Evolutionary conservation across 2,797 vertebrate species (phyloP), one percentile per base, ranked within the genome.

Genomic region (Sandelia bainsii): DNA sequence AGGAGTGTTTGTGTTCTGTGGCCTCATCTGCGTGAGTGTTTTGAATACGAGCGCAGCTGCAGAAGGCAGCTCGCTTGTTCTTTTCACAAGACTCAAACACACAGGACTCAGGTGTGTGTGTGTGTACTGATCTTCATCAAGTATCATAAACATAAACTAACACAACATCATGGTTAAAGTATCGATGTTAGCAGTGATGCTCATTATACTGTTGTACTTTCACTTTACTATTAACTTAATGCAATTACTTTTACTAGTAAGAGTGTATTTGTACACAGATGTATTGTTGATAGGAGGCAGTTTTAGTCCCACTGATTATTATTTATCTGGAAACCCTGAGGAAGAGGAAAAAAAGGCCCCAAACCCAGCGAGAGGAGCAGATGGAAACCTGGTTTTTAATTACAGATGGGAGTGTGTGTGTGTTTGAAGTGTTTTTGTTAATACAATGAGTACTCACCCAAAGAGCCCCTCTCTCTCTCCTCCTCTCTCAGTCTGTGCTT

Each of bases 381-480:
- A 44, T 23, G 39, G 11, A 6, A 40, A 27, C 8, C 42, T 6
- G 64, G n/a, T 25, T 77, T 85, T 89, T 88, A 87, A 88, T 88
- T 86, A 87, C 75, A 82, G 45, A 72, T 67, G 32, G 54, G 56
- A 59, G 22, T 20, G 8, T 39, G 49, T 17, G 69, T 66, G 59
- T 62, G 58, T 74, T 50, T 85, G 71, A 80, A 84, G 79, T 83
- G 81, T 68, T 72, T 49, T 69, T 59, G 82, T 59, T 93, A 92
- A 94, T 87, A 65, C 89, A 87, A 94, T 93, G 89, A 49, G 81
- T 90, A 75, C 45, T 82, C 70, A 88, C 72, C 65, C 32, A 65
- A 85, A 83, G 88, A 88, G 88, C 42, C 48, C 22, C 0, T 39
- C 70, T 60, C 72, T 60, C 81, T 61, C 75, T 56, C 62, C 34